phyloP scores from a whole-genome alignment of 2,797 vertebrate species.

The Margarornis squamiger region DNA sequence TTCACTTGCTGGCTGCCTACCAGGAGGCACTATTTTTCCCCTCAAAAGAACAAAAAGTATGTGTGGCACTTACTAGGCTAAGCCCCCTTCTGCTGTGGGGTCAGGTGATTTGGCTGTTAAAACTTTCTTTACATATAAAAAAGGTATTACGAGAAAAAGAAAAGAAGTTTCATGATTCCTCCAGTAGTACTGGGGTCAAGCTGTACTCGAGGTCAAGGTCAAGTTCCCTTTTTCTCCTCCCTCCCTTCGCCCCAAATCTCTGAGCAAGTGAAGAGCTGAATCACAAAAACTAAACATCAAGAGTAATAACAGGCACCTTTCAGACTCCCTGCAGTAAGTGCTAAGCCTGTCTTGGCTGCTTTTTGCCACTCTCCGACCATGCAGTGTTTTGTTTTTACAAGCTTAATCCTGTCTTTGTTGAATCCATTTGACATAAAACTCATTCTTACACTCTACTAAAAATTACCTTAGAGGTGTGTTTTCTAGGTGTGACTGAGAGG shows the following conservation, averaged over 20 bases:
- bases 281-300: background rate
- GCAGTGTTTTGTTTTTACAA: background rate
- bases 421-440: background rate
- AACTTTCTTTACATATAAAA: background rate
- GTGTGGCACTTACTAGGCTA: background rate
- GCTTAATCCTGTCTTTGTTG: background rate
- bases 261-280: background rate
- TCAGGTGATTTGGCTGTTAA: background rate
- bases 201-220: conserved; percentile 27
- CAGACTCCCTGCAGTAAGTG: background rate
- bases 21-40: background rate
- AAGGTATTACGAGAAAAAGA: background rate
- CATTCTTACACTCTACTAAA: background rate
- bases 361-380: background rate
- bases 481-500: background rate
- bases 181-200: background rate
- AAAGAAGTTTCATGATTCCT: background rate
- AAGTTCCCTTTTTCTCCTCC: background rate
- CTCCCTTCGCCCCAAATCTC: background rate
- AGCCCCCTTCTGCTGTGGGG: background rate
- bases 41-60: background rate
- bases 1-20: background rate
- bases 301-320: background rate
- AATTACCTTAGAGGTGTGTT: background rate
- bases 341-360: background rate